Conservation (phyloP, 2,888 invertebrate species). For the Gerris lacustris region DNA sequence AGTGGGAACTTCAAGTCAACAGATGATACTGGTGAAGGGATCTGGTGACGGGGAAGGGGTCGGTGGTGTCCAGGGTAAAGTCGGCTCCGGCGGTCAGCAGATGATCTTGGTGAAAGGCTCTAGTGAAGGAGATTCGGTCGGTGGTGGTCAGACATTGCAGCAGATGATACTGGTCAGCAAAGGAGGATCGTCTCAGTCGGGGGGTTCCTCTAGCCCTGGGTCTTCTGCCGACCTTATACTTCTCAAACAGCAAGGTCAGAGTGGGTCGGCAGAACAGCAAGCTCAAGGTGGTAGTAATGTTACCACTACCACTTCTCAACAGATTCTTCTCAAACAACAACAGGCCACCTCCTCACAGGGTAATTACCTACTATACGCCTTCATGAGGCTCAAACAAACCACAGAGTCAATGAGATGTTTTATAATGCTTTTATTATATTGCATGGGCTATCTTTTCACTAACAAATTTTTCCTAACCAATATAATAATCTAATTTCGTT, state of each 20-base stretch:
- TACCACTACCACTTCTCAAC: conserved; percentile 29
- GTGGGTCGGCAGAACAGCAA: not conserved
- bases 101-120: conserved; percentile 27
- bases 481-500: too few species aligned
- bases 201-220: not conserved
- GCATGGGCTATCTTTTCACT: too few species aligned
- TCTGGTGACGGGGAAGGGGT: conserved; percentile 13
- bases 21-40: conserved; percentile 29
- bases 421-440: too few species aligned
- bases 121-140: not conserved
- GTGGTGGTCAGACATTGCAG: conserved; percentile 2
- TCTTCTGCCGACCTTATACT: not conserved
- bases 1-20: conserved; percentile 23
- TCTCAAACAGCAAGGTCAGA: not conserved
- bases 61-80: conserved; percentile 28
- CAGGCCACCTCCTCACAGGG: conserved; percentile 6
- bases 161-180: not conserved
- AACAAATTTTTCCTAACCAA: too few species aligned
- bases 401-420: too few species aligned
- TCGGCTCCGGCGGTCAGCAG: conserved; percentile 20
- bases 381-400: too few species aligned
- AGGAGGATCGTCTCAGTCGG: not conserved
- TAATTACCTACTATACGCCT: not conserved
- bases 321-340: conserved; percentile 34
- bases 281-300: conserved; percentile 19